These are phyloP conservation scores for Drosophila histrio DNA, from an alignment of 2,888 invertebrate species.

Conservation along the genomic window DNA sequence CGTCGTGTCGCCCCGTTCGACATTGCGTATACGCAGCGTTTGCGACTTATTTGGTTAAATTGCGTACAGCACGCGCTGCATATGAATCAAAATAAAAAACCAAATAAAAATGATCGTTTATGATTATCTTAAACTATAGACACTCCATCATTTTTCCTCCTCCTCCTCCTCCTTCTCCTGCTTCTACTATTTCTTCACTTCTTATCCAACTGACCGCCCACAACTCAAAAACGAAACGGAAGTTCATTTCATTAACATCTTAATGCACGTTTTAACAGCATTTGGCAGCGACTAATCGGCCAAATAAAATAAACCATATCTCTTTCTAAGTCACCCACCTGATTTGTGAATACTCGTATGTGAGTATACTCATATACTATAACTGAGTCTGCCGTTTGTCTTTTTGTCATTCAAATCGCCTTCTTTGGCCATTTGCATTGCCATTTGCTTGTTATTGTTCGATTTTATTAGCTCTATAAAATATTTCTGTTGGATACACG, in stretches of 20 bases:
- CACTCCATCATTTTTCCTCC: background rate
- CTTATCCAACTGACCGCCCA: constrained; percentile 17
- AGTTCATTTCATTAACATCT: constrained; percentile 48
- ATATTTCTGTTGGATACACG: constrained; percentile 56
- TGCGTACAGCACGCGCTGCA: constrained; percentile 50
- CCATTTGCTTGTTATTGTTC: constrained; percentile 37
- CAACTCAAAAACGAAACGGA: constrained; percentile 40
- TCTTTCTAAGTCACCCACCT: constrained; percentile 15
- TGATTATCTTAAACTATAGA: background rate
- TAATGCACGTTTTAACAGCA: constrained; percentile 44
- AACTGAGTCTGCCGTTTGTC: background rate
- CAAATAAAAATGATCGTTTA: constrained; percentile 3
- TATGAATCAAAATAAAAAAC: constrained; percentile 3
- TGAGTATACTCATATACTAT: background rate
- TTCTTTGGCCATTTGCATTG: constrained; percentile 39
- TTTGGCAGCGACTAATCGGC: constrained; percentile 57
- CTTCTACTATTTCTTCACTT: background rate
- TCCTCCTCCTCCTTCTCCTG: too few species aligned
- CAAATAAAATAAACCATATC: constrained; percentile 55
- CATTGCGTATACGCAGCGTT: constrained; percentile 68
- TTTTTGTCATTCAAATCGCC: constrained; percentile 64
- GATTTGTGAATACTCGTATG: constrained; percentile 20
- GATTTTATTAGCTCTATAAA: constrained; percentile 57
- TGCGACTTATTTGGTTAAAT: constrained; percentile 64
- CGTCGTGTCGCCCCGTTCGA: constrained; percentile 23